A percentile compares a stretch with the other conserved stretches of the same genome.
Evolutionary conservation across 2,888 invertebrate species (phyloP).

Genomic region (Tryphoninae sp.): DNA sequence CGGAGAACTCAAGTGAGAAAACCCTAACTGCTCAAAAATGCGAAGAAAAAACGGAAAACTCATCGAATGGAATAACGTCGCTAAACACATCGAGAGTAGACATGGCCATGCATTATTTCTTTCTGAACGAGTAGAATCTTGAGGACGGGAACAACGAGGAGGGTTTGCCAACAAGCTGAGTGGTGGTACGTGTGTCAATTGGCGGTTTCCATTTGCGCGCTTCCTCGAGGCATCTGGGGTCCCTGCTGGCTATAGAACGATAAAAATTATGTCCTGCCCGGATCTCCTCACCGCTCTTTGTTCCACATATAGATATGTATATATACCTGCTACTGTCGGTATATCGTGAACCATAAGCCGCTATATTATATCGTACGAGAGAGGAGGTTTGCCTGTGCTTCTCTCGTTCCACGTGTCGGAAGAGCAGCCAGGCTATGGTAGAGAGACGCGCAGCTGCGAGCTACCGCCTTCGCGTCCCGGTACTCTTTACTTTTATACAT

Average conservation of each 20-base stretch:
- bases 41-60: too few species aligned
- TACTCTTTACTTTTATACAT: neutral
- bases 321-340: constrained; percentile 24
- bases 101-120: constrained; percentile 63
- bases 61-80: too few species aligned
- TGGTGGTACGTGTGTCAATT: constrained; percentile 74
- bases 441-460: constrained; percentile 58
- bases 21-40: too few species aligned
- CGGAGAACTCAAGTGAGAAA: too few species aligned
- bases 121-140: constrained; percentile 17
- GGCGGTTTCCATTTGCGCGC: constrained; percentile 75
- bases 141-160: constrained; percentile 11
- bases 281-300: constrained; percentile 44
- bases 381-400: constrained; percentile 46
- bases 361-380: constrained; percentile 40
- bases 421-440: constrained; percentile 19
- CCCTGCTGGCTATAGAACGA: constrained; percentile 67
- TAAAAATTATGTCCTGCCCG: constrained; percentile 74
- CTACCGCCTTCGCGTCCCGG: constrained; percentile 16
- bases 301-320: constrained; percentile 26
- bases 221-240: constrained; percentile 75
- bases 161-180: constrained; percentile 53
- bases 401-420: constrained; percentile 49
- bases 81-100: constrained; percentile 4
- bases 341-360: constrained; percentile 45